A percentile compares a stretch with the other conserved stretches of the same genome.
These are phyloP conservation scores for Xenus cinereus DNA, from an alignment of 2,113 vertebrate genomes.

Conservation along the genomic window DNA sequence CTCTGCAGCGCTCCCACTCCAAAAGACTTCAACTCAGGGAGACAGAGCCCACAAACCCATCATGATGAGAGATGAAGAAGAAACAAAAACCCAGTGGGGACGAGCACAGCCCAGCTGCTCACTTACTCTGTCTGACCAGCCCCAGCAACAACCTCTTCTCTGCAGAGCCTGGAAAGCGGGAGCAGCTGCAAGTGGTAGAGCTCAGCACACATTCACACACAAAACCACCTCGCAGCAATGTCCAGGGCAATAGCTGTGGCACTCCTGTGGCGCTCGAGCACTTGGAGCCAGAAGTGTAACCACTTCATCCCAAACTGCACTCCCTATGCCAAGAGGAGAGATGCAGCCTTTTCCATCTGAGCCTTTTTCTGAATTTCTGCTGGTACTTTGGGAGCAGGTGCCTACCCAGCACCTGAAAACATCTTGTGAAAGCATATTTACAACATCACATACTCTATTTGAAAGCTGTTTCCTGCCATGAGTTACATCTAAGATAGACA, in stretches of 20 bases:
- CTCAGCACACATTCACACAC: not conserved
- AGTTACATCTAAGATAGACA: not conserved
- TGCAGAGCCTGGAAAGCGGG: not conserved
- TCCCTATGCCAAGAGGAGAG: fast-evolving
- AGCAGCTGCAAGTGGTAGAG: not conserved
- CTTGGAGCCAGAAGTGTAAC: not conserved
- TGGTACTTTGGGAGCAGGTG: not conserved
- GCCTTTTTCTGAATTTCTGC: not conserved
- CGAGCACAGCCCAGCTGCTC: not conserved
- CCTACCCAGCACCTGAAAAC: not conserved
- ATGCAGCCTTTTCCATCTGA: not conserved
- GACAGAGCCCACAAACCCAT: not conserved
- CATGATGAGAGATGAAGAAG: fast-evolving
- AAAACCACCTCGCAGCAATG: not conserved
- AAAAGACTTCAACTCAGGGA: not conserved
- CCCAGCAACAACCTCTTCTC: not conserved
- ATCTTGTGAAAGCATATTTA: not conserved
- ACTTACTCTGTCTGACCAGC: not conserved
- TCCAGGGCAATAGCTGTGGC: fast-evolving
- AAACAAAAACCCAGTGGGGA: not conserved
- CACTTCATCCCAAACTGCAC: fast-evolving
- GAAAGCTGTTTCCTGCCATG: not conserved
- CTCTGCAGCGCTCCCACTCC: not conserved
- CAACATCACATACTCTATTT: not conserved
- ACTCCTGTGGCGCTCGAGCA: fast-evolving